phyloP scores from a whole-genome alignment of 2,797 vertebrate species.

The Falco peregrinus region DNA sequence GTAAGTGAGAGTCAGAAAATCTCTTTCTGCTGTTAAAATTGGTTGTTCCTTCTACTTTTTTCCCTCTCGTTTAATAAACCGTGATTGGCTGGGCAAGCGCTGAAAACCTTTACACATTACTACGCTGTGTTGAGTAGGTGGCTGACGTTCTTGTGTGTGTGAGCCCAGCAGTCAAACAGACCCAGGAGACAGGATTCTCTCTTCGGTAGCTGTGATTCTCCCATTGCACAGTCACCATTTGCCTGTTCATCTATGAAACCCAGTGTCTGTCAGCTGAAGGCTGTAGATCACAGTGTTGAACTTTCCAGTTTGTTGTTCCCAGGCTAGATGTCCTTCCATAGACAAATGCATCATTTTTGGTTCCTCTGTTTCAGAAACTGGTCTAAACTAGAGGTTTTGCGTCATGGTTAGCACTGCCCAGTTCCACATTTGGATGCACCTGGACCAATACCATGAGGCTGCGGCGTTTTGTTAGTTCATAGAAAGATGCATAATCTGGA shows the following conservation, averaged over 20 bases:
- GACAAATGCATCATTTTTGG: neutral
- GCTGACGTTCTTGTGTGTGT: neutral
- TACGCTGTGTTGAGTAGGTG: neutral
- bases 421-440: neutral
- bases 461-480: neutral
- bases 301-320: neutral
- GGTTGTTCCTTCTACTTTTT: neutral
- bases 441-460: neutral
- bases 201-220: neutral
- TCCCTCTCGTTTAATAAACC: neutral
- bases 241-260: neutral
- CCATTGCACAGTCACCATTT: neutral
- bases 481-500: neutral
- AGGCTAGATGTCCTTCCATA: neutral
- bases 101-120: neutral
- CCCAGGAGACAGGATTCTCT: neutral
- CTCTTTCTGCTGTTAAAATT: neutral
- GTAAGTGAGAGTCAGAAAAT: neutral
- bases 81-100: neutral
- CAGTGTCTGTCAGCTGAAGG: accelerated
- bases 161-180: neutral
- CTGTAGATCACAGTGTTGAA: neutral
- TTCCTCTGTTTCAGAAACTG: neutral
- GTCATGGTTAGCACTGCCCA: neutral
- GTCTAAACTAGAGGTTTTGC: neutral